A percentile compares a stretch with the other conserved stretches of the same genome.
Conservation (phyloP, 2,888 invertebrate species). For the Metopia argyrocephala region DNA sequence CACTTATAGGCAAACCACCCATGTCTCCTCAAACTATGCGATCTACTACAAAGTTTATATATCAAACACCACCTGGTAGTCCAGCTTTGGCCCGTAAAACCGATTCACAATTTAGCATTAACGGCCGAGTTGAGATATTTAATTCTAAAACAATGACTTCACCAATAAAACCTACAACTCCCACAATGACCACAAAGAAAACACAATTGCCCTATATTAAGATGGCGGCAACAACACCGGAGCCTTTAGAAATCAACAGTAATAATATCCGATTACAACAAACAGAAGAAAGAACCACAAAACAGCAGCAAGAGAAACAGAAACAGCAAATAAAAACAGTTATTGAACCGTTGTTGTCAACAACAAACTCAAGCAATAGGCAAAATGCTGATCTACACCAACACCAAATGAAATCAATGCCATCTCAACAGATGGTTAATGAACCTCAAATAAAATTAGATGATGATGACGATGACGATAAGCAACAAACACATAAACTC, state of each 20-base stretch:
- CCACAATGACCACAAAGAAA: constrained; percentile 67
- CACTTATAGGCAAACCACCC: constrained; percentile 68
- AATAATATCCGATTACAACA: constrained; percentile 23
- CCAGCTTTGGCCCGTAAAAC: constrained; percentile 62
- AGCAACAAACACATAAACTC: constrained; percentile 33
- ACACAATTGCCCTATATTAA: constrained; percentile 64
- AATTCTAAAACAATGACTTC: constrained; percentile 73
- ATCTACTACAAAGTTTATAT: constrained; percentile 65
- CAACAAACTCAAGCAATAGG: no score
- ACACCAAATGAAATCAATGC: constrained; percentile 80
- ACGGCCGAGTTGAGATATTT: constrained; percentile 76
- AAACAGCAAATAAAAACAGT: constrained; percentile 31
- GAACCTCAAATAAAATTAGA: constrained; percentile 51
- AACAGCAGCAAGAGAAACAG: constrained; percentile 29
- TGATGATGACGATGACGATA: constrained; percentile 26
- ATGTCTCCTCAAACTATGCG: constrained; percentile 62
- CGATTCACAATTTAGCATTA: constrained; percentile 72
- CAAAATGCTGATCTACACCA: no score
- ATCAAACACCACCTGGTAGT: constrained; percentile 56
- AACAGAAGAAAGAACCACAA: constrained; percentile 33
- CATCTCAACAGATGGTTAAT: constrained; percentile 54
- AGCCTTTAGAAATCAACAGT: no score
- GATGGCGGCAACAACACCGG: constrained; percentile 36
- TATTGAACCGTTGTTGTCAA: constrained; percentile 56
- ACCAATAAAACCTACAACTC: constrained; percentile 67